phyloP scores from a whole-genome alignment of 2,888 invertebrate genomes.

The Kuschelorhynchus macadamiae region DNA sequence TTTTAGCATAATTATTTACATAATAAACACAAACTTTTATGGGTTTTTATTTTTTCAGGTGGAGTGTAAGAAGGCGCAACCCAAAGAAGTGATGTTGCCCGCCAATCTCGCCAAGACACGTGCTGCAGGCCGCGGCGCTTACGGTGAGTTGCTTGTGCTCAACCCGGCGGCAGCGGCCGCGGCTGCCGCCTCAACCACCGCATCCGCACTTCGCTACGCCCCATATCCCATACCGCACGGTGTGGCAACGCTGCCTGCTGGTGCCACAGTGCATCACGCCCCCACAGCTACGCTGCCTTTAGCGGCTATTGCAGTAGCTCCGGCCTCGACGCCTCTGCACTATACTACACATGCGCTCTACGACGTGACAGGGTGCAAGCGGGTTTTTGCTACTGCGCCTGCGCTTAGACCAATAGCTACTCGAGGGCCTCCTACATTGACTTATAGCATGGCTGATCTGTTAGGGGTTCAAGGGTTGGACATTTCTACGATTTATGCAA shows the following conservation, averaged over 20 bases:
- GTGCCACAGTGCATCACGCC: conserved; percentile 54
- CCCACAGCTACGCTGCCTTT: conserved; percentile 63
- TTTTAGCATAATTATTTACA: too few relatives aligned
- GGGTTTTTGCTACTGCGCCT: conserved; percentile 72
- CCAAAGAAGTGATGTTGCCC: conserved; percentile 99
- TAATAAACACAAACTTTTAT: too few relatives aligned
- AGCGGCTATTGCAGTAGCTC: conserved; percentile 65
- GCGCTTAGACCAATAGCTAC: conserved; percentile 67
- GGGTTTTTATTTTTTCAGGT: conserved; percentile 80
- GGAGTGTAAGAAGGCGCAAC: conserved; percentile 99
- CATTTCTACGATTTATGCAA: conserved; percentile 80
- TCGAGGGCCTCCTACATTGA: conserved; percentile 73
- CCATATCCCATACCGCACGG: conserved; percentile 71
- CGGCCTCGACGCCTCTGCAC: conserved; percentile 64
- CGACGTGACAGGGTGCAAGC: conserved; percentile 71
- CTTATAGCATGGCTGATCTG: conserved; percentile 80
- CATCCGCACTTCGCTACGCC: conserved; percentile 75
- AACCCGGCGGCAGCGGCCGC: conserved; percentile 81
- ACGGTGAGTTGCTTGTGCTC: conserved; percentile 97
- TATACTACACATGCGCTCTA: conserved; percentile 66
- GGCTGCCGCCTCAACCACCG: conserved; percentile 62
- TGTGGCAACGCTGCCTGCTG: conserved; percentile 56
- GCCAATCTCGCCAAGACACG: conserved; percentile 96
- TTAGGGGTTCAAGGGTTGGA: conserved; percentile 80
- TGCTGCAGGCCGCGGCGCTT: conserved; percentile 95